phyloP scores from a whole-genome alignment of 2,113 vertebrate genomes.

The Opisthocomus hoazin region DNA sequence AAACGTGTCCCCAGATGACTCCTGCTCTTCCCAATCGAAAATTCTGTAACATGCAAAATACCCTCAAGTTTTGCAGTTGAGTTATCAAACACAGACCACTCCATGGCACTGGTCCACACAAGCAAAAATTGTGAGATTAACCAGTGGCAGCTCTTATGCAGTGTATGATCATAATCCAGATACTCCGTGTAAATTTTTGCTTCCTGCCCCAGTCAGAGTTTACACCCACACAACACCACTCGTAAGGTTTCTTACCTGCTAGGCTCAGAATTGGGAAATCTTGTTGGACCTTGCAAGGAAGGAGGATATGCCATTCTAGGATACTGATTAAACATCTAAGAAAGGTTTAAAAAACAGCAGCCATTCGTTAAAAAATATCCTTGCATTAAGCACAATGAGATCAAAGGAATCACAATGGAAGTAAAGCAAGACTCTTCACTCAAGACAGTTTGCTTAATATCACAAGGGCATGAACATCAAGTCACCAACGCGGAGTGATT shows the following conservation, averaged over 20 bases:
- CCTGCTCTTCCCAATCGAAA: neutral
- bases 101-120: neutral
- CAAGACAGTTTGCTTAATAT: neutral
- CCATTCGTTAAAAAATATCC: neutral
- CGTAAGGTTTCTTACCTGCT: slow-evolving; percentile 78
- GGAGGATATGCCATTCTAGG: slow-evolving; percentile 85
- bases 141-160: neutral
- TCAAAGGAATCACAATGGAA: neutral
- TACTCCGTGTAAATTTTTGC: neutral
- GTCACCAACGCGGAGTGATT: neutral
- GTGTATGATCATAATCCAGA: neutral
- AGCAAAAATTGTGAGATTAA: neutral
- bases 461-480: neutral
- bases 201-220: neutral
- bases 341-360: neutral
- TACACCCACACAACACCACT: neutral
- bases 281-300: slow-evolving; percentile 80
- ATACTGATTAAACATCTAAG: slow-evolving; percentile 92
- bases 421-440: neutral
- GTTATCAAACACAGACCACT: neutral
- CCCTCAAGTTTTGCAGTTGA: neutral
- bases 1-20: neutral
- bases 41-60: fast-evolving
- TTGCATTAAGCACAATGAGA: neutral
- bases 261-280: slow-evolving; percentile 82